Evolutionary conservation across 2,888 invertebrate genomes (phyloP), one percentile per base, ranked within the genome.

Genomic region (Acheta domesticus): DNA sequence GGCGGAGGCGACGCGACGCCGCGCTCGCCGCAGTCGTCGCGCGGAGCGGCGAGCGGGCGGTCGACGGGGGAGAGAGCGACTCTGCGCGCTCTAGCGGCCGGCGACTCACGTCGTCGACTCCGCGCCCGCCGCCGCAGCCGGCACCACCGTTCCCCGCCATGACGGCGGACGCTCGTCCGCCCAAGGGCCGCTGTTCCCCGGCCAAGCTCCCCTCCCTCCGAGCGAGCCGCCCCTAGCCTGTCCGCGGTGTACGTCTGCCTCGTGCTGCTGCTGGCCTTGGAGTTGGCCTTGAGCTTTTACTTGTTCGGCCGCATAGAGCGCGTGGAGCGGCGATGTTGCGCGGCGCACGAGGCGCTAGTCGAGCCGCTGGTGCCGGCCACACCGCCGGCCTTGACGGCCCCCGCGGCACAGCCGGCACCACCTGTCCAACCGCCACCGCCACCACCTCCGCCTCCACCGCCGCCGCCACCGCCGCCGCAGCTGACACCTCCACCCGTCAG

Each of bases 401-500:
- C 62, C 62, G 62, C n/a, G 2, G n/a, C 62, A 14, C 62, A 19
- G 16, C 16, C 16, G 16, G 62, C 62, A 12, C n/a, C 62, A 62
- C 62, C 62, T 19, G 14, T n/a, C 62, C n/a, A 19, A 14, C 62
- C n/a, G 14, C 62, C 62, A 4, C 62, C 62, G 11, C n/a, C 62
- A 4, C 62, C 62, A 11, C 62, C 62, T 0, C n/a, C 62, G 8
- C n/a, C 62, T 8, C 14, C n/a, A 5, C 62, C 62, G 14, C 62
- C 48, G 1, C n/a, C 21, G 62, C 73, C 78, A 4, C 73, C 73
- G 12, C 73, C 20, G 20, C 49, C 2, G 14, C 12, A 12, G 20
- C 90, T 88, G 48, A 88, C 88, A 79, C 88, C 89, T 49, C 88
- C 88, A 0, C 88, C 89, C 78, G 75, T 4, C 74, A 79, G 23